These are phyloP conservation scores for Sterrhoptilus dennistouni DNA, from an alignment of 2,113 vertebrate genomes.

Conservation along the genomic window DNA sequence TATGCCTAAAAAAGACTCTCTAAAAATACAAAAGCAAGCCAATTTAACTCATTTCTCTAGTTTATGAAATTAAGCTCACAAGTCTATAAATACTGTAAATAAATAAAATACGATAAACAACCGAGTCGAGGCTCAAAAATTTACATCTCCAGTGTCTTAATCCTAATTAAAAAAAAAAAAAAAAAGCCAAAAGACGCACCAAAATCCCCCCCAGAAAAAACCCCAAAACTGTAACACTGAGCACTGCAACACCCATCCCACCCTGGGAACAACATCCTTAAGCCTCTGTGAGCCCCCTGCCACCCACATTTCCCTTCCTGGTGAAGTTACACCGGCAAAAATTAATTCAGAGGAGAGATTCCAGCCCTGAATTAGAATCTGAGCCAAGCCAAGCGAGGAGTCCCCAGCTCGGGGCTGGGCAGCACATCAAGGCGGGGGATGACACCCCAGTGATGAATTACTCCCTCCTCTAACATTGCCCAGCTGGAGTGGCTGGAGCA, in stretches of 20 bases:
- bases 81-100: no score
- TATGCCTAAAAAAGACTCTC: no score
- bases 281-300: background rate
- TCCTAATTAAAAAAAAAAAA: no score
- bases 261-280: accelerated
- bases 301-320: background rate
- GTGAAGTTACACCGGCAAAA: background rate
- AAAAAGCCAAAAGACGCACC: no score
- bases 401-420: background rate
- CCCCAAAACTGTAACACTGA: no score
- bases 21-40: no score
- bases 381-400: accelerated
- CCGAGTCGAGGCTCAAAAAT: no score
- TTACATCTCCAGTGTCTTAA: no score
- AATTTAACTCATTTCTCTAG: no score
- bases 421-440: conserved; percentile 3
- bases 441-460: conserved; percentile 53
- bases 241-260: background rate
- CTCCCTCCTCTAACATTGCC: background rate
- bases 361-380: background rate
- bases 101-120: no score
- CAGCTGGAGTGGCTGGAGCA: conserved; percentile 62
- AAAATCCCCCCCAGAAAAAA: no score
- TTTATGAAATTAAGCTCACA: no score
- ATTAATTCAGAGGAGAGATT: background rate